phyloP scores from a whole-genome alignment of 2,888 invertebrate species.

The Euzophera pinguis region DNA sequence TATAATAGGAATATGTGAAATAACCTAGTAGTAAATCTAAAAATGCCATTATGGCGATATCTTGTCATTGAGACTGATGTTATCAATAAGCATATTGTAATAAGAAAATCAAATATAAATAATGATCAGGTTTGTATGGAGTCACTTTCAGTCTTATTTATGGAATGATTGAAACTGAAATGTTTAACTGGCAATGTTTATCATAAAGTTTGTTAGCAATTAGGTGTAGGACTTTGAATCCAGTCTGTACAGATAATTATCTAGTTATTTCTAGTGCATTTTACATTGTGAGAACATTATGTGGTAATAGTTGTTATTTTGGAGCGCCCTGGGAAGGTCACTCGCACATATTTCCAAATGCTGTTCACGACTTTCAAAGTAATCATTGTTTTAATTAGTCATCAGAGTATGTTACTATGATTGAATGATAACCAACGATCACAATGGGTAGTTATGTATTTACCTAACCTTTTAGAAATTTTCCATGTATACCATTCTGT shows the following conservation, averaged over 20 bases:
- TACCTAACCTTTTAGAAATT: background rate
- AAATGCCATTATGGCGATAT: conserved; percentile 51
- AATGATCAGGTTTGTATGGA: conserved; percentile 29
- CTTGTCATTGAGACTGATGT: conserved; percentile 68
- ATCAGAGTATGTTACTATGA: background rate
- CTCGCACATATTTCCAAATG: conserved; percentile 37
- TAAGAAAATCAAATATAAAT: conserved; percentile 25
- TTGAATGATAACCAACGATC: conserved; percentile 27
- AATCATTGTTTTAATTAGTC: conserved; percentile 22
- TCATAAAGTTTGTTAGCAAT: conserved; percentile 68
- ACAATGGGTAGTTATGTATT: conserved; percentile 21
- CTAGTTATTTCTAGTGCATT: conserved; percentile 75
- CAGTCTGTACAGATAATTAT: conserved; percentile 74
- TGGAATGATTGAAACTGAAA: conserved; percentile 37
- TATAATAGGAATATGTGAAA: conserved; percentile 53
- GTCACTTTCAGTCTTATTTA: conserved; percentile 36
- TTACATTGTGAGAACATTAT: conserved; percentile 68
- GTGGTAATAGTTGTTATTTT: conserved; percentile 66
- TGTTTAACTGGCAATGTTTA: conserved; percentile 56
- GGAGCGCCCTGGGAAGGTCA: conserved; percentile 49
- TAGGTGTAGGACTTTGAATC: conserved; percentile 73
- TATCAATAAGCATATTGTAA: conserved; percentile 57
- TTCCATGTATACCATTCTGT: no score
- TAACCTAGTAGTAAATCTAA: conserved; percentile 47
- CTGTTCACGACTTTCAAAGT: conserved; percentile 25